phyloP scores from a whole-genome alignment of 2,797 vertebrate genomes.

The Sphenodon punctatus region DNA sequence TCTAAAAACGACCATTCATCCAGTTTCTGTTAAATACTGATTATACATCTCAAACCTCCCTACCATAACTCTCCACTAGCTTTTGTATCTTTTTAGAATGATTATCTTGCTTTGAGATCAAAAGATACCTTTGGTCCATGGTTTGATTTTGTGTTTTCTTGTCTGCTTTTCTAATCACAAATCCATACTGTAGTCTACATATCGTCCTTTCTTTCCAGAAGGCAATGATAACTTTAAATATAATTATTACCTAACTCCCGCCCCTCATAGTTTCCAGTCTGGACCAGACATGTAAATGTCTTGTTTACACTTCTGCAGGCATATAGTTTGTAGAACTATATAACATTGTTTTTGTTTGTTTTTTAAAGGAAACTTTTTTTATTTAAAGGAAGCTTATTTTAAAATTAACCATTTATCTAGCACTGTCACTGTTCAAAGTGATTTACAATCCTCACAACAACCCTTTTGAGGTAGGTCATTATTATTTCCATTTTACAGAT shows the following conservation, averaged over 20 bases:
- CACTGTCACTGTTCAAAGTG: no score
- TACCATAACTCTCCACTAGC: background rate
- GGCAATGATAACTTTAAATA: no score
- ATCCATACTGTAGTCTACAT: accelerated
- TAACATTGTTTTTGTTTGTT: background rate
- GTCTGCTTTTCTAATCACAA: background rate
- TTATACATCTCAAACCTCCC: background rate
- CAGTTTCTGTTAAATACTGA: background rate
- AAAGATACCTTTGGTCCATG: no score
- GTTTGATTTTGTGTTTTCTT: no score
- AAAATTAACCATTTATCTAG: no score
- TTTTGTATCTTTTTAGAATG: background rate
- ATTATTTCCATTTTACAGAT: no score
- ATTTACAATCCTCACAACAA: no score
- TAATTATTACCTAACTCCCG: background rate
- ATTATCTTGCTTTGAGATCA: no score
- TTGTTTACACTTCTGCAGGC: background rate
- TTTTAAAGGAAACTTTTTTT: background rate
- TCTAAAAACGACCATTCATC: no score
- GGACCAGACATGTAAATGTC: background rate
- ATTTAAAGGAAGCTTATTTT: background rate
- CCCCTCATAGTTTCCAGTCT: background rate
- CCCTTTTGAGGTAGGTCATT: no score
- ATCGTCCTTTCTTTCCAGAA: background rate
- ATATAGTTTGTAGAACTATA: background rate